Conservation (phyloP, 2,797 vertebrate species). For the Poecilia gillii region DNA sequence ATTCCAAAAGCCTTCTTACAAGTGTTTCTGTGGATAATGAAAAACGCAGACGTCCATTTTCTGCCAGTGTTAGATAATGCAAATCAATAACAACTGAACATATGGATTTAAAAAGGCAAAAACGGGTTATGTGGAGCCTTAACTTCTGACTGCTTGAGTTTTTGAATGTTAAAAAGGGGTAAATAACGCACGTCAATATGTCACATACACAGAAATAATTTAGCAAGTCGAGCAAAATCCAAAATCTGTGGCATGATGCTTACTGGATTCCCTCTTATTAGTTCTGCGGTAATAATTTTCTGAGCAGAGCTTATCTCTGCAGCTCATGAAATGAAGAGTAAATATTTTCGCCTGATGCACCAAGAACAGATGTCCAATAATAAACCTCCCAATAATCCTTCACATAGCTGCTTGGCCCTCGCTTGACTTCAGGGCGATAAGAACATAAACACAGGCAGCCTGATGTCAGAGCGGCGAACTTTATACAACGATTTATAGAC, state of each 20-base stretch:
- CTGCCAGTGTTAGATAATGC: neutral
- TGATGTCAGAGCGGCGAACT: slow-evolving; percentile 16
- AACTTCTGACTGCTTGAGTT: neutral
- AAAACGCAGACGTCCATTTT: neutral
- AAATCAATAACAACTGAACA: neutral
- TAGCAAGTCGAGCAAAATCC: neutral
- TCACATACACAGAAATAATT: neutral
- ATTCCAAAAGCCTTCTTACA: neutral
- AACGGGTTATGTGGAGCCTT: neutral
- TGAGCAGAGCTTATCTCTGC: neutral
- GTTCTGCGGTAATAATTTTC: neutral
- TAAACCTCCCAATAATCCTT: slow-evolving; percentile 20
- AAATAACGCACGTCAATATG: neutral
- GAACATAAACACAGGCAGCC: slow-evolving; percentile 16
- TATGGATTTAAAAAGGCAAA: neutral
- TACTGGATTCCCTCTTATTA: neutral
- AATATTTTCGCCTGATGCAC: neutral
- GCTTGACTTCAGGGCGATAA: slow-evolving; percentile 24
- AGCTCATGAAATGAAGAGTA: slow-evolving; percentile 4
- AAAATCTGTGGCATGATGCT: neutral
- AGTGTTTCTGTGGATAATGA: neutral
- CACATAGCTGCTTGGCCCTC: neutral
- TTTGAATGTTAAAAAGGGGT: neutral
- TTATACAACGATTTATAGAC: neutral
- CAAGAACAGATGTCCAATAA: neutral